Base-by-base conservation (phyloP, 2,888 invertebrate genomes). In the Parapristionchus giblindavisi region DNA sequence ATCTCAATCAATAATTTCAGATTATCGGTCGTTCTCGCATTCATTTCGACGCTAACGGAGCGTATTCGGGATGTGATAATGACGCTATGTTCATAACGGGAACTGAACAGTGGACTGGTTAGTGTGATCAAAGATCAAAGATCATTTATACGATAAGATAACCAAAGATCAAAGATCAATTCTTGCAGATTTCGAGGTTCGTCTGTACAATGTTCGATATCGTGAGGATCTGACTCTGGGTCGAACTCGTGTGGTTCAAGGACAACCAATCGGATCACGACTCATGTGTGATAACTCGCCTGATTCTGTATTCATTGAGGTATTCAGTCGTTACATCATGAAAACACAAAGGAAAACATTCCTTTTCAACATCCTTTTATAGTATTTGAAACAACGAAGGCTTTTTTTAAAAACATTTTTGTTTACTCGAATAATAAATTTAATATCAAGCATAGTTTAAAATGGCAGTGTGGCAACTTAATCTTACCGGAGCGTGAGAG, bases 31-130 rank as follows among this genome's bases (percentile, higher is more conserved):
- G 87, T 29, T 78, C 85, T 32, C 82, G 87, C 6, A 66, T 87
- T 24, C 66, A 68, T 36, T 77, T 77, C 21, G 81, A 85, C 68
- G 60, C 76, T 14, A 81, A 82, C 63, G 78, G 76, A 3, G 81
- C 75, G 24, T 87, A 87, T 56, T 77, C 78, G 27, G 87, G 87
- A 36, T 88, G 88, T 76, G 81, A 84, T 36, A 88, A 88, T 76
- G 88, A 88, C 65, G 88, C 82, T 24, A 70, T 88, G 27, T 88
- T 88, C 77, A 84, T 88, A 56, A 79, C 80, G 36, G 88, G 88
- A 61, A 81, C 81, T 1, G 87, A 85, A 24, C 80, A 81, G n/a
- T 88, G 88, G 87, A 79, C 81, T 61, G 85, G 85, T 83, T 27
- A 63, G 77, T 14, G 17, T 32, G 48, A 43, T 43, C 48, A 43